Evolutionary conservation across 2,113 vertebrate species (phyloP), one percentile per base, ranked within the genome.

Genomic region (Psilopsiagon aymara): DNA sequence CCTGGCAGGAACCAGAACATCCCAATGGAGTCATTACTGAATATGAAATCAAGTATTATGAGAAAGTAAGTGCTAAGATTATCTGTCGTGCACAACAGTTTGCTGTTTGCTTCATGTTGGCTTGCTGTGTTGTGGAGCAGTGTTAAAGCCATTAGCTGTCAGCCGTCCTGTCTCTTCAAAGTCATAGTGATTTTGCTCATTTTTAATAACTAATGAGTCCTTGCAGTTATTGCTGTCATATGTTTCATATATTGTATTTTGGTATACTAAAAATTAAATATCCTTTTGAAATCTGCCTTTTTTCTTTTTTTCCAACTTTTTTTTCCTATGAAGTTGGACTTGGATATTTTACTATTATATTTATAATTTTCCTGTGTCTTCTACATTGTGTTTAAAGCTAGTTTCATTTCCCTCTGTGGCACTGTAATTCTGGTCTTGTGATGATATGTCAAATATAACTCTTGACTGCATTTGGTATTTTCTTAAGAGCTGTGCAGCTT

Each of bases 1-100:
- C 99, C 97, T 99, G 99, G 99, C 99, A 99, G 98, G 99, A 99
- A 91, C 99, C 99, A 3, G 99, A 99, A 83, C 99, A 99, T 95
- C 99, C 99, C 98, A 99, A 99, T 79, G 99, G 99, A 92, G 99
- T 99, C 99, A 99, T 99, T 98, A 99, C 99, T 6, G 99, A 99
- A 97, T 99, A 99, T 88, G 99, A 99, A 97, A 99, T 99, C 98
- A 99, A 99, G 98, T 99, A 99, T 98, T 99, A 99, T 55, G 99
- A 99, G 97, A 99, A 99, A 97, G 99, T 99, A 98, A 98, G 99
- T 98, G 96, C 88, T 47, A 75, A 95, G 64, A 93, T 93, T 95
- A 82, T 89, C 95, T 92, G 79, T 95, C 90, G 81, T 78, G 43
- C 64, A 63, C 86, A 68, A 31, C 51, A 8, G 6, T 60, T 57